Percentiles rank a stretch among this genome's conserved stretches.
These are phyloP conservation scores for Drosophila atroscutellata DNA, from an alignment of 2,888 invertebrate species.

Conservation along the genomic window DNA sequence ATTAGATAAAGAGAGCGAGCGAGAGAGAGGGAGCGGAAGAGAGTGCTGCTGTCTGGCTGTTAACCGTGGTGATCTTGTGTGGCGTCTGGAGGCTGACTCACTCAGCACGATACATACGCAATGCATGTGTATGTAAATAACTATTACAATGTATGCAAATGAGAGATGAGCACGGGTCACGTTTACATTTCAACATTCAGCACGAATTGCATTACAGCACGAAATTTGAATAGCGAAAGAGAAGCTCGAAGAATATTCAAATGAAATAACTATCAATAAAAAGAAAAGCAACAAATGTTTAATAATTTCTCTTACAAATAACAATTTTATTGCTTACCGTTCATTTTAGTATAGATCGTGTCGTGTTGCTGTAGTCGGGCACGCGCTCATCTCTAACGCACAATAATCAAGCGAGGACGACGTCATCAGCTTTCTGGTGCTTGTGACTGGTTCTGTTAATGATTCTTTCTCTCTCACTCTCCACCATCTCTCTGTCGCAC, in stretches of 20 bases:
- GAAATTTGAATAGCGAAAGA: neutral
- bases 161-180: neutral
- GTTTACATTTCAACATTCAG: neutral
- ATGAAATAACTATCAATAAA: neutral
- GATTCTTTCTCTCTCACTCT: conserved; percentile 18
- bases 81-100: conserved; percentile 59
- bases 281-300: neutral
- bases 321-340: neutral
- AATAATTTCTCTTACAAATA: neutral
- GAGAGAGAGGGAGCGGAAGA: conserved; percentile 3
- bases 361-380: neutral
- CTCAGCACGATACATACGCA: conserved; percentile 16
- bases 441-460: conserved; percentile 36
- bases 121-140: neutral
- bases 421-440: conserved; percentile 43
- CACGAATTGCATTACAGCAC: neutral
- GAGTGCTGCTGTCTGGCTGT: conserved; percentile 33
- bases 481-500: neutral
- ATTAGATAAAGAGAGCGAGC: neutral
- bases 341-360: neutral
- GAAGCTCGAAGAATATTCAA: neutral
- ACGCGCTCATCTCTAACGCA: conserved; percentile 1
- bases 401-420: conserved; percentile 39
- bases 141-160: conserved; percentile 19
- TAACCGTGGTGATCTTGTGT: conserved; percentile 41